phyloP scores from a whole-genome alignment of 2,113 vertebrate species.

The Theristicus caerulescens region DNA sequence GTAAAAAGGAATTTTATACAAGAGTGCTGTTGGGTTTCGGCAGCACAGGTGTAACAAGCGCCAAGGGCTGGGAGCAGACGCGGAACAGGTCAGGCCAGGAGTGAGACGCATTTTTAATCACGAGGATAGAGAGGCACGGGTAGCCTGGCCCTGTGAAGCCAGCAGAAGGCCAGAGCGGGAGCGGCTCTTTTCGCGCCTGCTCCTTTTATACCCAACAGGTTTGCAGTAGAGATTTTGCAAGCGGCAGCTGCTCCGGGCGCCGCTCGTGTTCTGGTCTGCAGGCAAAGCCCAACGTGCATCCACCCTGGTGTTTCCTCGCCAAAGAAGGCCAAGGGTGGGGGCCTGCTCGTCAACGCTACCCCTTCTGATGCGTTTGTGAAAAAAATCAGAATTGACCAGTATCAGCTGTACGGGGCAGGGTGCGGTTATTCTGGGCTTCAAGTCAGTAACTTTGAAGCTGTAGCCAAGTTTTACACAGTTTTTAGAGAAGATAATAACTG shows the following conservation, averaged over 20 bases:
- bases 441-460: neutral
- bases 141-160: accelerated
- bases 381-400: too few species aligned
- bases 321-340: neutral
- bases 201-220: neutral
- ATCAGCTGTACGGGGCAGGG: neutral
- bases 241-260: neutral
- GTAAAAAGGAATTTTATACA: neutral
- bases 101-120: accelerated
- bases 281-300: accelerated
- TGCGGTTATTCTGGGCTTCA: neutral
- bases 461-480: neutral
- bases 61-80: neutral
- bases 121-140: neutral
- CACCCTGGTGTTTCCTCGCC: accelerated
- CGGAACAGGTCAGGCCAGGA: neutral
- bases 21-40: neutral
- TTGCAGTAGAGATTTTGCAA: neutral
- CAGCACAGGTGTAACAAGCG: neutral
- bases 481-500: neutral
- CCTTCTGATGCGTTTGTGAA: neutral
- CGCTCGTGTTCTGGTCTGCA: accelerated
- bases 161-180: neutral
- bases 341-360: too few species aligned
- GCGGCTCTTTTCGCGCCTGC: accelerated